Conservation (phyloP, 2,113 vertebrate species). For the Glaucidium brasilianum region DNA sequence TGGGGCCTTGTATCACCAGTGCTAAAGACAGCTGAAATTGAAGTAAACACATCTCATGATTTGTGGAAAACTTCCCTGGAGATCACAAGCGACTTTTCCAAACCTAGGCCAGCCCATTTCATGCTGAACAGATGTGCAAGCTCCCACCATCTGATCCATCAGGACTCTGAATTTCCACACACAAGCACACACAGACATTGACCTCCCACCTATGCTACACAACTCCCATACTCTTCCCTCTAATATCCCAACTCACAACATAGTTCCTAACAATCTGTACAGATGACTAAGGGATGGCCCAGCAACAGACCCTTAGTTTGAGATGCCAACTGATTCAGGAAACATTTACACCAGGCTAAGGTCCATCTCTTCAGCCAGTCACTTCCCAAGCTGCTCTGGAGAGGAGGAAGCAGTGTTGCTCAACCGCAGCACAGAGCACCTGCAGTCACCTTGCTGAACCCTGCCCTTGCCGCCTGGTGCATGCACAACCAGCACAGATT, state of each 20-base stretch:
- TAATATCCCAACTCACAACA: neutral
- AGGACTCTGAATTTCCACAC: neutral
- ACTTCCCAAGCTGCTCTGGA: neutral
- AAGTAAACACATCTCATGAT: neutral
- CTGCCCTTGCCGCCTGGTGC: neutral
- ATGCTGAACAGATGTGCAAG: fast-evolving
- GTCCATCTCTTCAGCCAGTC: neutral
- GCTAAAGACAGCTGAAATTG: neutral
- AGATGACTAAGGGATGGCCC: neutral
- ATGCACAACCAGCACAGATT: neutral
- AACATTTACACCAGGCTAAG: neutral
- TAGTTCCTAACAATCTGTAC: neutral
- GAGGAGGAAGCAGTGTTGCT: neutral
- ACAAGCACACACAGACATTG: neutral
- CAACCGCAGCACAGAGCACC: neutral
- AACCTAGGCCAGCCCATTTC: neutral
- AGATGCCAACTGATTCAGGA: neutral
- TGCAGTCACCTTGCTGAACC: neutral
- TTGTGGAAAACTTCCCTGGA: neutral
- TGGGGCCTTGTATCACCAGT: neutral
- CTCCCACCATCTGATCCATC: neutral
- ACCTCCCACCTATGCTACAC: neutral
- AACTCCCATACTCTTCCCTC: fast-evolving
- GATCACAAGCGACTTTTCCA: neutral
- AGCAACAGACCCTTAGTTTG: neutral